Base-by-base conservation (phyloP, 2,113 vertebrate species). In the Micronycteris hirsuta region DNA sequence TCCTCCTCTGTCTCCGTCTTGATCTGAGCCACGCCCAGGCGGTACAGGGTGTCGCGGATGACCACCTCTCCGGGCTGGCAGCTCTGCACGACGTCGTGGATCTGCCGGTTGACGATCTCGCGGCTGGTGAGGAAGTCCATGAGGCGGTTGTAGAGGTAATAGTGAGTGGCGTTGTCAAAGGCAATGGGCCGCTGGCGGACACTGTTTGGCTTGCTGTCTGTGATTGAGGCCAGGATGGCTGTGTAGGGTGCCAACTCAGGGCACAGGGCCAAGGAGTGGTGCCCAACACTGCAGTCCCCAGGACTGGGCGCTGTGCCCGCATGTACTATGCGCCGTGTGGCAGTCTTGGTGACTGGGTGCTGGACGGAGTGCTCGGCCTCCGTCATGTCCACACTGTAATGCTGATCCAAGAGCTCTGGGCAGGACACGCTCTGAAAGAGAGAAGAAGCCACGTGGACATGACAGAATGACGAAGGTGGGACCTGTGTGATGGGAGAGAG, bases 111-210 rank as follows among this genome's bases (percentile, higher is more conserved):
- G 47, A 99, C 99, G 0, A 99, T 99, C 47, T 99, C 99, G 15
- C 99, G 98, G 98, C 99, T 99, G 95, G 98, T 99, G 97, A 99
- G 99, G 98, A 99, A 99, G 98, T 99, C 99, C 91, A 99, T 91
- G 96, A 99, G 98, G 43, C 99, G 99, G 97, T 99, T 99, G 98
- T 99, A 99, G 93, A 99, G 99, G 99, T 99, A 99, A 98, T 99
- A 99, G 97, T 99, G 99, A 0, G 99, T 99, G 1, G 99, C 98
- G 9, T 99, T 99, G 96, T 99, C 99, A 14, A 99, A 99, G 97
- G 98, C 98, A 38, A 99, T 98, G 54, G 98, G 97, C 83, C 97
- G 98, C 36, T 97, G 98, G 61, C 98, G 98, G 67, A 97, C 9
- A 9, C 11, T 93, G 91, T 96, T 98, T 0, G 98, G 96, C n/a